phyloP scores from a whole-genome alignment of 2,113 vertebrate genomes.

The Aviceda subcristata region DNA sequence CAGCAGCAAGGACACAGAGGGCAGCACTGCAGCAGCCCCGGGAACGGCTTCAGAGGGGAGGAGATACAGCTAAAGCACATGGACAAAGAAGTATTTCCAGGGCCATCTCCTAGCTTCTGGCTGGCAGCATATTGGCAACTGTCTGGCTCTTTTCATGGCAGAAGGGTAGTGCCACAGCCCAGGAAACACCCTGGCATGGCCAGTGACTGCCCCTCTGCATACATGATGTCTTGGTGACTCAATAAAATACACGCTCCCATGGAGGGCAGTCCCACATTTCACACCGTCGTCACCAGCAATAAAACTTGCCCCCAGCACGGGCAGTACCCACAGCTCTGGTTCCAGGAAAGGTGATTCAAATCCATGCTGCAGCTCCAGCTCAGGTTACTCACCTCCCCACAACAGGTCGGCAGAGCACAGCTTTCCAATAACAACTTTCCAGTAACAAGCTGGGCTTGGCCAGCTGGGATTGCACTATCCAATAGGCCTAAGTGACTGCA shows the following conservation, averaged over 20 bases:
- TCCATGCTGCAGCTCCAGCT: neutral
- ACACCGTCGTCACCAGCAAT: neutral
- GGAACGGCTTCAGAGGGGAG: neutral
- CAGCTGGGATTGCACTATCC: neutral
- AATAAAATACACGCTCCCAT: rapidly evolving
- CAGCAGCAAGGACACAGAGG: neutral
- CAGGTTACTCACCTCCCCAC: neutral
- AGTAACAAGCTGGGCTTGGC: neutral
- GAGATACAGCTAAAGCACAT: neutral
- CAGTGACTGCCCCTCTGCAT: neutral
- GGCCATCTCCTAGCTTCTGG: neutral
- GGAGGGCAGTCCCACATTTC: neutral
- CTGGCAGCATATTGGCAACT: neutral
- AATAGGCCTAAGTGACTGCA: neutral
- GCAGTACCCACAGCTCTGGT: neutral
- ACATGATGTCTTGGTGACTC: neutral
- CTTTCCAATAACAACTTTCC: slow-evolving; percentile 16
- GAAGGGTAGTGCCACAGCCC: neutral
- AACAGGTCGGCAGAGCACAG: neutral
- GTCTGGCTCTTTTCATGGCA: neutral
- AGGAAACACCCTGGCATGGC: neutral
- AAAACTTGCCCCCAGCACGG: neutral
- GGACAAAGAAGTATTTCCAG: neutral
- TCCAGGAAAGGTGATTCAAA: slow-evolving; percentile 14
- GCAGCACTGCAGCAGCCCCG: neutral